Evolutionary conservation across 2,888 invertebrate species (phyloP).

Genomic region (Cephus pulcher): DNA sequence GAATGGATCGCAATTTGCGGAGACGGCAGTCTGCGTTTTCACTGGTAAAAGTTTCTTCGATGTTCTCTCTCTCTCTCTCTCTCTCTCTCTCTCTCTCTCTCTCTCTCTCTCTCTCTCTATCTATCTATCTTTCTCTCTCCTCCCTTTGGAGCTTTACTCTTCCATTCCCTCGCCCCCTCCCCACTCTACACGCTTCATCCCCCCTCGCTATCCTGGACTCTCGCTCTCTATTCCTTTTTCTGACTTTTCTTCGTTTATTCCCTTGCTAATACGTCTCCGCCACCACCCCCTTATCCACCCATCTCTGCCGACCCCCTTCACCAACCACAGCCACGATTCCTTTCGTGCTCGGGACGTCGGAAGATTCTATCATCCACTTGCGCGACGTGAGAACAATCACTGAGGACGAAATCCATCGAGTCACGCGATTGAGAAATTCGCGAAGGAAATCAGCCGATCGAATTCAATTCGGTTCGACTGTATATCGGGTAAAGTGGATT

Average conservation of each 20-base stretch:
- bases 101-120: too few species aligned
- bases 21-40: slow-evolving; percentile 42
- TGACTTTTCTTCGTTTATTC: background rate
- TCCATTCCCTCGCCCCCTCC: too few species aligned
- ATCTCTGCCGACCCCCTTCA: background rate
- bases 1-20: slow-evolving; percentile 61
- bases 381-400: background rate
- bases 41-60: slow-evolving; percentile 32
- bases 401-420: background rate
- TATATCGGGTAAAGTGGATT: background rate
- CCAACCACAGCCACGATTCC: background rate
- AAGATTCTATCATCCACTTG: background rate
- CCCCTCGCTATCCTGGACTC: background rate
- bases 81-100: too few species aligned
- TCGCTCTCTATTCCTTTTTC: background rate
- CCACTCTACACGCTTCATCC: background rate
- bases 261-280: background rate
- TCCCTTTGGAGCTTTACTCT: too few species aligned
- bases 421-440: slow-evolving; percentile 1
- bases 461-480: background rate
- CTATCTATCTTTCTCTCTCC: too few species aligned
- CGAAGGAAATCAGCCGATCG: background rate
- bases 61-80: too few species aligned
- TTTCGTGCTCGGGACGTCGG: slow-evolving; percentile 1
- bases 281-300: background rate